A percentile compares a stretch with the other conserved stretches of the same genome.
These are phyloP conservation scores for Aurelia sp. DNA, from an alignment of 30 jellyfish, hydroid and myxozoan species.

Conservation along the genomic window DNA sequence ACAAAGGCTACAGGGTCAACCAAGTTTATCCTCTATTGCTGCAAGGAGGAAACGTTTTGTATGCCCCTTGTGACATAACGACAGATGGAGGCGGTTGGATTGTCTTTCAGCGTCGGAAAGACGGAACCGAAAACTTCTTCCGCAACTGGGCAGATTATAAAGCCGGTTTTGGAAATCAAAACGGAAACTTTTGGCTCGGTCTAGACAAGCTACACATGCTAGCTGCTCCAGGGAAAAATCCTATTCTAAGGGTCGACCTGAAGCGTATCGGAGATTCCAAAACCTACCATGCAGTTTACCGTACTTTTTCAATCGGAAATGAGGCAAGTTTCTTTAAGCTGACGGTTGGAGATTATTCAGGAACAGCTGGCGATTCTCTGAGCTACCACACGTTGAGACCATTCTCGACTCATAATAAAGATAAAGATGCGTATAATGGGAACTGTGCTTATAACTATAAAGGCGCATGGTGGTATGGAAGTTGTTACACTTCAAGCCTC, in stretches of 20 bases:
- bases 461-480: conserved; percentile 20
- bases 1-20: background rate
- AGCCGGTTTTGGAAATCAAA: conserved; percentile 9
- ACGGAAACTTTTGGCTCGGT: conserved; percentile 23
- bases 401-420: conserved; percentile 3
- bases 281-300: background rate
- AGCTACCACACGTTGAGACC: background rate
- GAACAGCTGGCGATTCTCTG: conserved; percentile 18
- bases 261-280: background rate
- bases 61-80: conserved; percentile 1
- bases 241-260: conserved; percentile 6
- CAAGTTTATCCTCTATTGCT: background rate
- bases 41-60: background rate
- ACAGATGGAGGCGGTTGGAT: conserved; percentile 9
- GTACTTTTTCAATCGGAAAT: background rate
- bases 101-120: conserved; percentile 23
- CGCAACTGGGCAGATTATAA: conserved; percentile 13
- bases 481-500: background rate
- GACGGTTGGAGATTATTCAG: background rate
- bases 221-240: background rate
- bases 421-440: background rate
- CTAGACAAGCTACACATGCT: conserved; percentile 12
- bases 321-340: conserved; percentile 3
- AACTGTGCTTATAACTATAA: background rate
- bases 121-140: background rate